Evolutionary conservation across 2,888 invertebrate genomes (phyloP), one percentile per base, ranked within the genome.

Genomic region (Thereva unica): DNA sequence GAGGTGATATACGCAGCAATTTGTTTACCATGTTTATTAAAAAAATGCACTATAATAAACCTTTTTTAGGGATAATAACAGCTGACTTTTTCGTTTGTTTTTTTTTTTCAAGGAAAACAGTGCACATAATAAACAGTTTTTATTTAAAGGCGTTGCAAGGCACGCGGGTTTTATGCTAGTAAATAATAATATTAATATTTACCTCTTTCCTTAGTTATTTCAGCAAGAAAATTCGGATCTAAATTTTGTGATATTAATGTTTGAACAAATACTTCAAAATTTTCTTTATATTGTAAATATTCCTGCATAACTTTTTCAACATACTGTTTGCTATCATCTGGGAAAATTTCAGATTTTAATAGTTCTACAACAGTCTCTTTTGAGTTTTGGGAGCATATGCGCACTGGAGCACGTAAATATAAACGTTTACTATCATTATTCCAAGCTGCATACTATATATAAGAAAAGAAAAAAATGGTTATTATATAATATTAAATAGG

Each of bases 131-230:
- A n/a, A n/a, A n/a, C n/a, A n/a, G n/a, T n/a, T n/a, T n/a, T n/a
- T n/a, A n/a, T n/a, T n/a, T n/a, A n/a, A n/a, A n/a, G n/a, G n/a
- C n/a, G n/a, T n/a, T n/a, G n/a, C n/a, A n/a, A n/a, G n/a, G n/a
- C n/a, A n/a, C n/a, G n/a, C n/a, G n/a, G n/a, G n/a, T n/a, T n/a
- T n/a, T n/a, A n/a, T n/a, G n/a, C n/a, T n/a, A n/a, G n/a, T 23
- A 23, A 23, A 23, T 23, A 66, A 23, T 23, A 23, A 23, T 23
- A 23, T 64, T n/a, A n/a, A 69, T 44, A 66, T 72, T 74, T 79
- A 93, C 94, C 94, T 86, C 92, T 90, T 76, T 94, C 94, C 77
- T 91, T 90, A 74, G 92, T 91, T 76, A 95, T 94, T 84, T 95
- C 94, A 57, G 89, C 89, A 12, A 94, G 84, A 77, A 95, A 95